Conservation (phyloP, 2,113 vertebrate species). For the Scomber scombrus region DNA sequence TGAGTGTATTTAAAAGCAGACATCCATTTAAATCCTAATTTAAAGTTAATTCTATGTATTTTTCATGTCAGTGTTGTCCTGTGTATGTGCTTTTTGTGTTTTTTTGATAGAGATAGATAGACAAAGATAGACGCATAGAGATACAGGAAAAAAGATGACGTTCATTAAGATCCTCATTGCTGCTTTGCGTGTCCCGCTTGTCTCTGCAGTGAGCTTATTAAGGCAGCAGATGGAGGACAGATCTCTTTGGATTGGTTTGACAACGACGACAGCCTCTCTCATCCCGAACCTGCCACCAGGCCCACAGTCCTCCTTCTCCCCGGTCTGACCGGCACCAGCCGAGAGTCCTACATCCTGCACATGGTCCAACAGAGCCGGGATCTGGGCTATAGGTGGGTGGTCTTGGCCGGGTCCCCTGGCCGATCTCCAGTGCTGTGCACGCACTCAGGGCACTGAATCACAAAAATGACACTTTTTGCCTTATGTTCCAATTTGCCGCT, state of each 20-base stretch:
- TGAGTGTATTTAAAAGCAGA: conserved; percentile 11
- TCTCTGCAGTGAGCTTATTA: conserved; percentile 95
- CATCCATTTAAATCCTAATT: background rate
- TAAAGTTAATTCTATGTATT: background rate
- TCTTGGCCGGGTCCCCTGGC: conserved; percentile 42
- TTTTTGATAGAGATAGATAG: too few species aligned
- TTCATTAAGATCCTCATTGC: conserved; percentile 17
- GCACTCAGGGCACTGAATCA: conserved; percentile 40
- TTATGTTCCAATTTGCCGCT: conserved; percentile 20
- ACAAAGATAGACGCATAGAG: background rate
- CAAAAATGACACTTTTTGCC: conserved; percentile 7
- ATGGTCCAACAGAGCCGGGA: conserved; percentile 96
- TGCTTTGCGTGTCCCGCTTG: conserved; percentile 53
- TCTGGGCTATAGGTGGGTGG: conserved; percentile 94
- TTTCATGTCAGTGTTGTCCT: conserved; percentile 7
- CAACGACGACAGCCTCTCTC: conserved; percentile 88
- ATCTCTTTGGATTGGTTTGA: conserved; percentile 99
- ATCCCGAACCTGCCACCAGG: conserved; percentile 88
- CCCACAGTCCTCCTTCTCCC: conserved; percentile 95
- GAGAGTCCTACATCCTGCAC: conserved; percentile 98
- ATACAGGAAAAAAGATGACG: conserved; percentile 8
- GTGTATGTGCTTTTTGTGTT: background rate
- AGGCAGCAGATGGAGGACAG: conserved; percentile 97
- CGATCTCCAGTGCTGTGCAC: conserved; percentile 26
- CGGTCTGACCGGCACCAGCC: conserved; percentile 97